Evolutionary conservation across 1,140 invertebrate genomes (phyloP), one percentile per base, ranked within the genome.

Genomic region (Drosophila orena): DNA sequence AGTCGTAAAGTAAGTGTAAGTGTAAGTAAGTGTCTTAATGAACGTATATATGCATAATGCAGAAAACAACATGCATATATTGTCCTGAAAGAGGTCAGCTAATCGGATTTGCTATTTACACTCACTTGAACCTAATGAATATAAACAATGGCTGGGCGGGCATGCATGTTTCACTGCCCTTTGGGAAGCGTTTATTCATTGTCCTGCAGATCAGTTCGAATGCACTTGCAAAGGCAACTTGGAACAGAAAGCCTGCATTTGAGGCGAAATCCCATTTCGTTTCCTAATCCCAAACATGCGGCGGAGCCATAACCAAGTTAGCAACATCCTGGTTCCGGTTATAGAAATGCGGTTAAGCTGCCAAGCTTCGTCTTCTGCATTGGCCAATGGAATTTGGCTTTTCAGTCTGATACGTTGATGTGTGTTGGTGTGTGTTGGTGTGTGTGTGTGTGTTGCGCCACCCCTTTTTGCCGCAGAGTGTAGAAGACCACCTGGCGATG

Each of bases 291-390:
- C 27, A 40, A 55, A 70, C 66, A 70, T 56, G 20, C 27, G 64
- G 68, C 66, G 66, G 75, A 71, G 61, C 83, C 81, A 79, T 86
- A 88, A 83, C 83, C 69, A 83, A 83, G 70, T 88, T 89, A 89
- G 76, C 71, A 83, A 61, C 79, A 79, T 79, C 76, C 84, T 89
- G 69, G 62, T 81, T 86, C 60, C 70, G 76, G 76, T 76, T 77
- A 88, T 88, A 83, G 75, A 88, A 89, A 88, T 89, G 79, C 79
- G 84, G 81, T 83, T 77, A 79, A 14, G 47, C 20, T 17, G 37
- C 37, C 50, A 10, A 43, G 17, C 24, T 22, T 3, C 27, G 17
- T 30, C 44, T 34, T 11, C 22, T 17, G 12, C 7, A 15, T 43
- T 69, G 57, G 47, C 59, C 56, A 47, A 27, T 72, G 60, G 74